Percentiles rank a stretch among this genome's conserved stretches.
phyloP scores from a whole-genome alignment of 2,888 invertebrate species.

The Conomelus anceps region DNA sequence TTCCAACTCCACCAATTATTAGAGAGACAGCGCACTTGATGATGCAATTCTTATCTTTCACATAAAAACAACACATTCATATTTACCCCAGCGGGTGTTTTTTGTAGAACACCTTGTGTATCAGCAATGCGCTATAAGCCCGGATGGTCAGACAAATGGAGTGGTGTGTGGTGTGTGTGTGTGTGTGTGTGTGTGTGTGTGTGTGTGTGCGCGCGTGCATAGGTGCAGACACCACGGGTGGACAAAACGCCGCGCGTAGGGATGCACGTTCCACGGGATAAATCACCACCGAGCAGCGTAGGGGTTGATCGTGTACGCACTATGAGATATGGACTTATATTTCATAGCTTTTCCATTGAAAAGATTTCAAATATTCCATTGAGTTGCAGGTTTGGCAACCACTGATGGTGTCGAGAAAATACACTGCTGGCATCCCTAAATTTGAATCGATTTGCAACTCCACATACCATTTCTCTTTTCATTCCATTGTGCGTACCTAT shows the following conservation, averaged over 20 bases:
- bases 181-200: too few relatives aligned
- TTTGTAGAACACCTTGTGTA: not conserved
- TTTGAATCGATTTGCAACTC: slow-evolving; percentile 6
- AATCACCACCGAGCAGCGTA: not conserved
- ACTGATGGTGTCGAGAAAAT: slow-evolving; percentile 8
- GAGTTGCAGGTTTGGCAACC: slow-evolving; percentile 1
- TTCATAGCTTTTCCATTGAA: slow-evolving; percentile 11
- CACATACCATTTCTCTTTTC: not conserved
- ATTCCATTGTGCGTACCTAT: not conserved
- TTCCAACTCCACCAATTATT: not conserved
- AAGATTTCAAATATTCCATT: slow-evolving; percentile 10
- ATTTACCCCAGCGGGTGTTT: not conserved
- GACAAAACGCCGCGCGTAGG: not conserved
- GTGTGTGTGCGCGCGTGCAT: not conserved
- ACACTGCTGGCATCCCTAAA: not conserved
- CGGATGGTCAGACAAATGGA: not conserved
- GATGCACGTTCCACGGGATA: not conserved
- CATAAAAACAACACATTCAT: not conserved
- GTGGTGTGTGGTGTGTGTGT: not conserved
- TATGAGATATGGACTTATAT: slow-evolving; percentile 4
- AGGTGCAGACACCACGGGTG: not conserved
- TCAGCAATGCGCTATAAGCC: not conserved
- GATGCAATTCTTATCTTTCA: not conserved
- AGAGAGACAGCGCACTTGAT: not conserved
- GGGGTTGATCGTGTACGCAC: not conserved